phyloP scores from a whole-genome alignment of 2,113 vertebrate species.

The Sturnus vulgaris region DNA sequence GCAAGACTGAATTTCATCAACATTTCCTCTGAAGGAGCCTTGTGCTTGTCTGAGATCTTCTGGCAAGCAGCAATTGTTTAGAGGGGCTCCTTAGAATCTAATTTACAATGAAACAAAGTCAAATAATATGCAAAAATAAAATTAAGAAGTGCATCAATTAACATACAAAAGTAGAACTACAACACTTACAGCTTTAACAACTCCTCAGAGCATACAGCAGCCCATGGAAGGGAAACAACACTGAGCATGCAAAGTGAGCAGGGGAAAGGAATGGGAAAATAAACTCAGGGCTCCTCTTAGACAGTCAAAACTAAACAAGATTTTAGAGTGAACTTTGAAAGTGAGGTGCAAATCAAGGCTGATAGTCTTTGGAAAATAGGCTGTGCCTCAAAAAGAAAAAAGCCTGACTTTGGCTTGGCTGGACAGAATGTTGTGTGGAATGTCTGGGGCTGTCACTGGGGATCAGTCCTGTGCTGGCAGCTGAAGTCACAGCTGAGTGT shows the following conservation, averaged over 20 bases:
- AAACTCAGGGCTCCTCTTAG: not conserved
- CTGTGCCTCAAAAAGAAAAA: not conserved
- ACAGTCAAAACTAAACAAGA: not conserved
- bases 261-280: not conserved
- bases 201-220: slow-evolving; percentile 27
- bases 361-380: not conserved
- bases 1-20: slow-evolving; percentile 39
- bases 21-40: slow-evolving; percentile 27
- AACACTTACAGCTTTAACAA: slow-evolving; percentile 39
- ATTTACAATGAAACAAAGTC: slow-evolving; percentile 66
- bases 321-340: not conserved
- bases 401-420: not conserved
- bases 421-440: not conserved
- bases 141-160: slow-evolving; percentile 70
- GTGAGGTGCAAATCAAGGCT: not conserved
- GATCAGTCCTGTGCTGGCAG: not conserved
- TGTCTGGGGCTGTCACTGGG: not conserved
- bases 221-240: not conserved
- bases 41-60: slow-evolving; percentile 21
- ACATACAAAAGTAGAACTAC: slow-evolving; percentile 61
- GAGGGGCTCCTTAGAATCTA: slow-evolving; percentile 43
- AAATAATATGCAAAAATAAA: slow-evolving; percentile 67
- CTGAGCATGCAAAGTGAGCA: not conserved
- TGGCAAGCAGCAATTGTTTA: slow-evolving; percentile 47
- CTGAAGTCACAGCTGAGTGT: not conserved